Conservation (phyloP, 2,888 invertebrate species). For the Cataglyphis rosenhaueri region DNA sequence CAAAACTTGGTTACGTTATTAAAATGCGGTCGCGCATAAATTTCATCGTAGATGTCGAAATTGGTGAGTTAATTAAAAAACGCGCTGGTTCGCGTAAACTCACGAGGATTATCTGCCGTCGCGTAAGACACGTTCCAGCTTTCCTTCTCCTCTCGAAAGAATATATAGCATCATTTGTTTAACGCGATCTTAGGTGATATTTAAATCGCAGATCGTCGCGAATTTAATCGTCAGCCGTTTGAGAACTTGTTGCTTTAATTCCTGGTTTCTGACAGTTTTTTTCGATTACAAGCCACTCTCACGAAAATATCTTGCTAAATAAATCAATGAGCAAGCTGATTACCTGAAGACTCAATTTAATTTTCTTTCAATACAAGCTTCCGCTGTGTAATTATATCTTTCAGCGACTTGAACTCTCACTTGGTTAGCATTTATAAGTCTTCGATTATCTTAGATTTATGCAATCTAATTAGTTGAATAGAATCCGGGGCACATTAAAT, state of each 20-base stretch:
- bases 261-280: constrained; percentile 19
- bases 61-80: neutral
- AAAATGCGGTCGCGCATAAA: constrained; percentile 39
- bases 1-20: constrained; percentile 45
- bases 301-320: constrained; percentile 36
- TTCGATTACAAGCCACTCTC: neutral
- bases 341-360: constrained; percentile 20
- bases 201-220: neutral
- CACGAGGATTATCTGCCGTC: neutral
- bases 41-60: constrained; percentile 11
- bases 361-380: constrained; percentile 10
- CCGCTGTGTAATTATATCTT: constrained; percentile 15
- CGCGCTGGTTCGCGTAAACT: neutral
- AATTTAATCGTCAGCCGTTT: constrained; percentile 6
- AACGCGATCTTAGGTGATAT: neutral
- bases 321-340: constrained; percentile 27
- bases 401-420: neutral
- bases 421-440: constrained; percentile 6
- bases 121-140: neutral
- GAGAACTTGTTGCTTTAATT: constrained; percentile 43
- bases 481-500: neutral
- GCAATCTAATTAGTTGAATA: constrained; percentile 1
- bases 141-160: neutral
- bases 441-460: neutral
- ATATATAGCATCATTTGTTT: neutral